phyloP scores from a whole-genome alignment of 1,140 invertebrate genomes.

The Drosophila micromelanica region DNA sequence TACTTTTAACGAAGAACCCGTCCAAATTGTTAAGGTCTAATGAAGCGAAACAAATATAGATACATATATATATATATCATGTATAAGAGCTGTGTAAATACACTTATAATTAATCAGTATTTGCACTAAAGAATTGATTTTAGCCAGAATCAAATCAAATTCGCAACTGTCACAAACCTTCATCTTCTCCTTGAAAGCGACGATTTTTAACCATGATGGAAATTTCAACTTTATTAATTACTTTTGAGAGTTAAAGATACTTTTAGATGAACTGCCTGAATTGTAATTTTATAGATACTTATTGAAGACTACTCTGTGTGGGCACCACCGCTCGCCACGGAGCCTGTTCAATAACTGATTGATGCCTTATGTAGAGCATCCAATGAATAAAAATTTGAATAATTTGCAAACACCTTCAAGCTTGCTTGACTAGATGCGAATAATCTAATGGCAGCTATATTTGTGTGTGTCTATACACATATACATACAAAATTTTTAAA shows the following conservation, averaged over 20 bases:
- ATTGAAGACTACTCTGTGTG: slow-evolving; percentile 18
- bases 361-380: slow-evolving; percentile 53
- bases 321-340: slow-evolving; percentile 51
- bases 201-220: slow-evolving; percentile 63
- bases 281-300: not conserved
- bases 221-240: slow-evolving; percentile 5
- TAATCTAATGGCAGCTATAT: slow-evolving; percentile 1
- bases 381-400: slow-evolving; percentile 39
- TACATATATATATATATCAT: not conserved
- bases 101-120: not conserved
- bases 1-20: not conserved
- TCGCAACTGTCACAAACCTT: slow-evolving; percentile 38
- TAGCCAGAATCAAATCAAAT: not conserved
- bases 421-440: slow-evolving; percentile 14
- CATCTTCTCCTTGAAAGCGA: slow-evolving; percentile 58
- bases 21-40: not conserved
- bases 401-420: slow-evolving; percentile 17
- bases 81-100: slow-evolving; percentile 9
- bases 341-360: slow-evolving; percentile 63
- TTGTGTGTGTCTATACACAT: not conserved
- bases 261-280: not conserved
- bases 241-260: not conserved
- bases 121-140: not conserved
- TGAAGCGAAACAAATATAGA: slow-evolving; percentile 20
- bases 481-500: not conserved